Base-by-base conservation (phyloP, 2,113 vertebrate genomes). In the Rhynchomys soricoides region DNA sequence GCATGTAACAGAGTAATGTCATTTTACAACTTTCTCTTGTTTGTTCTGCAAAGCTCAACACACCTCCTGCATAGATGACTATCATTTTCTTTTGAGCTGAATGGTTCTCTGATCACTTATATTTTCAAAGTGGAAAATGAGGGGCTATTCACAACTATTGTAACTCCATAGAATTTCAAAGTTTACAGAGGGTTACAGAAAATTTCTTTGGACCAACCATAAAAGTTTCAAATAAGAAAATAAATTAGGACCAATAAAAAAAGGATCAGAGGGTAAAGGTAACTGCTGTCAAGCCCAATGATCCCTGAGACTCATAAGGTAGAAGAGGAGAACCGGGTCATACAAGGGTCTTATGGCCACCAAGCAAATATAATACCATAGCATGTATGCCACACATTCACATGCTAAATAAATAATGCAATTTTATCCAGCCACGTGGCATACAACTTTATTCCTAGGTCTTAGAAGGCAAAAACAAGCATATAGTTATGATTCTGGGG, bases 41-140 rank as follows among this genome's bases (percentile, higher is more conserved):
- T 45, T 90, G 24, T 87, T 95, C 55, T 73, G 37, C 73, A 92
- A 95, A 24, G 29, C 21, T 92, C 85, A 94, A 78, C 55, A 96
- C 66, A 97, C 62, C 52, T 96, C 31, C 4, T 81, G 12, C 50
- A 92, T 87, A 31, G 40, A 92, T 70, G 64, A 94, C 8, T 40
- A 96, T 94, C 62, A 95, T 92, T 95, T 96, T 92, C 40, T 92
- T 89, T 89, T 79, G 43, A 86, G 74, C 29, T 75, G 43, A 95
- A 88, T 96, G 78, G 43, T 70, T 96, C 55, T 93, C 68, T 83
- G 24, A 95, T 74, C 50, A 92, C 48, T 50, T 96, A 37, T 86
- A 88, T 92, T 94, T 97, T 96, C 86, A 85, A 89, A 95, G 48
- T 88, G 64, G 48, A 90, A 95, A 94, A 94, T 94, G n/a, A 83